Percentiles rank a stretch among this genome's conserved stretches.
Conservation (phyloP, 2,888 invertebrate species). For the Ceraclea dissimilis region DNA sequence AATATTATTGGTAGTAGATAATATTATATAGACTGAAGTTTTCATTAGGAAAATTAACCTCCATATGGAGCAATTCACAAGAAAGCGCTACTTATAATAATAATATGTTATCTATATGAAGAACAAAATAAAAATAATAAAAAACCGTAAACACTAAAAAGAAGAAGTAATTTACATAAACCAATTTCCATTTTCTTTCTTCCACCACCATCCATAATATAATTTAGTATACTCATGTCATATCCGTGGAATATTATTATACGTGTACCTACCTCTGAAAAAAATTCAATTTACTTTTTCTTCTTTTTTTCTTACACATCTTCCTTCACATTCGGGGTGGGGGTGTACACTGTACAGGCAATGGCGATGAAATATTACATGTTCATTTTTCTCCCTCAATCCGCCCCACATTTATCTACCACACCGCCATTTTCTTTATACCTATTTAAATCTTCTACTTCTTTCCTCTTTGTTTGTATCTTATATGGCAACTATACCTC, state of each 20-base stretch:
- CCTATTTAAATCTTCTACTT: slow-evolving; percentile 17
- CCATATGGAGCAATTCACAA: too few relatives aligned
- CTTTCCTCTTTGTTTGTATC: slow-evolving; percentile 1
- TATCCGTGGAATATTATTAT: slow-evolving; percentile 20
- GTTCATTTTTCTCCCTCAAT: slow-evolving; percentile 21
- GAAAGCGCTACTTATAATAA: too few relatives aligned
- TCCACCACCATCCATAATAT: slow-evolving; percentile 9
- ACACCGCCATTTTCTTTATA: slow-evolving; percentile 19
- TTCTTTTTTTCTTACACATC: slow-evolving; percentile 18
- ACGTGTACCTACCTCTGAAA: slow-evolving; percentile 22
- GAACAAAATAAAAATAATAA: too few relatives aligned
- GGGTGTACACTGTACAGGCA: slow-evolving; percentile 15
- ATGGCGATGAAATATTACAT: slow-evolving; percentile 26
- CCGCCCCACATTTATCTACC: slow-evolving; percentile 10
- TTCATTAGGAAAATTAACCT: too few relatives aligned
- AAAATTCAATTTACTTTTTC: slow-evolving; percentile 26
- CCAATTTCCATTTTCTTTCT: slow-evolving; percentile 17
- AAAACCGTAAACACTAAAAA: slow-evolving; percentile 1
- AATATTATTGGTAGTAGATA: too few relatives aligned
- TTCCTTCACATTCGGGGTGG: slow-evolving; percentile 21
- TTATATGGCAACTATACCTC: too few relatives aligned
- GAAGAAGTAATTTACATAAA: slow-evolving; percentile 16
- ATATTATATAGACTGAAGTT: too few relatives aligned
- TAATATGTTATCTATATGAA: too few relatives aligned
- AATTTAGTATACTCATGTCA: slow-evolving; percentile 22